Conservation (phyloP, 2,797 vertebrate genomes). For the Molossus molossus region DNA sequence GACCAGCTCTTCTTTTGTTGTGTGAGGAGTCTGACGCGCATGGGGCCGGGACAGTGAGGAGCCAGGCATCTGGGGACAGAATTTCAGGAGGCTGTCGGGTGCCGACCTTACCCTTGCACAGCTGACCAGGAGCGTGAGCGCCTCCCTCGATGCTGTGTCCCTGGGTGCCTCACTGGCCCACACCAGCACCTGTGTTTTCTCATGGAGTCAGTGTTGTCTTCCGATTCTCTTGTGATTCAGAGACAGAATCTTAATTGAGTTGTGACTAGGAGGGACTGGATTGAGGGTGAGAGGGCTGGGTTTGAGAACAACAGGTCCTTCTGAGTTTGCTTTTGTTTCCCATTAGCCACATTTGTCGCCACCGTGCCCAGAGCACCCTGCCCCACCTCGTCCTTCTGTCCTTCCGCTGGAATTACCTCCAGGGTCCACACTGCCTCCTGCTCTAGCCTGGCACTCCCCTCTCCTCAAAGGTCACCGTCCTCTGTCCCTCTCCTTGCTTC, state of each 20-base stretch:
- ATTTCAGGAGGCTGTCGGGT: neutral
- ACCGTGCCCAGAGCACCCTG: neutral
- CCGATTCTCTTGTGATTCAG: neutral
- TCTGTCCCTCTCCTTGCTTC: neutral
- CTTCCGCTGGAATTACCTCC: conserved; percentile 34
- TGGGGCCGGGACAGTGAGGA: neutral
- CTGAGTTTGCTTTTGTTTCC: neutral
- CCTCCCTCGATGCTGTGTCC: conserved; percentile 2
- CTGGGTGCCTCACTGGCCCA: neutral
- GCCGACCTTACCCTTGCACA: neutral
- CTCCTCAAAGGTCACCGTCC: neutral
- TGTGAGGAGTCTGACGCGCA: neutral
- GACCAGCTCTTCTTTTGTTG: neutral
- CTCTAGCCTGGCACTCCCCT: neutral
- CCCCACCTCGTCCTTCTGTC: neutral
- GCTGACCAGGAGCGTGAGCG: rapidly evolving
- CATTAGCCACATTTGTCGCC: neutral
- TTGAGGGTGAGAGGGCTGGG: neutral
- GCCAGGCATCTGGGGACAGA: neutral
- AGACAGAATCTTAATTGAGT: neutral
- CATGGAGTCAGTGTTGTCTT: neutral
- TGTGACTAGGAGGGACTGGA: neutral
- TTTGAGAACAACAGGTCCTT: neutral
- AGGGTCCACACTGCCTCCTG: neutral
- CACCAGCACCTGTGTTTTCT: neutral